A percentile compares a stretch with the other conserved stretches of the same genome.
Conservation (phyloP, 2,888 invertebrate species). For the Latrodectus hesperus region DNA sequence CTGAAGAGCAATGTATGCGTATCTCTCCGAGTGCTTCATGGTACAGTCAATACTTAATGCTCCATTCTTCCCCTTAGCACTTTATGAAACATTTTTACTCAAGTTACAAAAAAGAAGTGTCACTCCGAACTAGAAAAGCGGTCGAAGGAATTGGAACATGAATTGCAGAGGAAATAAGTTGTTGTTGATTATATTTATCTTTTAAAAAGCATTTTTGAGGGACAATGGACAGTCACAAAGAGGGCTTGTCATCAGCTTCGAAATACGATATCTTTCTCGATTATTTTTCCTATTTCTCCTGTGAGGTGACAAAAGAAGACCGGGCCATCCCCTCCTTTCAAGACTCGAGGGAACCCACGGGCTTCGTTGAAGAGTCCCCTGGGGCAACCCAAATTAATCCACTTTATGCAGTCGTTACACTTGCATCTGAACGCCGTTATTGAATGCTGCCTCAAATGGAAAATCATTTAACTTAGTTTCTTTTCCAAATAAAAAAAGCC, state of each 20-base stretch:
- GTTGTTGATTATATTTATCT: slow-evolving; percentile 54
- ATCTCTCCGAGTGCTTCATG: no score
- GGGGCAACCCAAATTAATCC: slow-evolving; percentile 63
- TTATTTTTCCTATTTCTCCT: not conserved
- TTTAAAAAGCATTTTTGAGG: slow-evolving; percentile 37
- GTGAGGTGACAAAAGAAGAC: slow-evolving; percentile 10
- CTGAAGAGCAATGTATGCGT: no score
- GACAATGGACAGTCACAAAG: slow-evolving; percentile 50
- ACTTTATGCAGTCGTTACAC: slow-evolving; percentile 63
- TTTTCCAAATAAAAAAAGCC: no score
- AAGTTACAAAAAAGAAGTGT: slow-evolving; percentile 15
- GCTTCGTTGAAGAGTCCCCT: slow-evolving; percentile 26
- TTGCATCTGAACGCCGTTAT: slow-evolving; percentile 20
- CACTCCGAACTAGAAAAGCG: not conserved
- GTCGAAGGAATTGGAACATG: not conserved
- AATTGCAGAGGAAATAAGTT: slow-evolving; percentile 47
- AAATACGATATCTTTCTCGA: slow-evolving; percentile 54
- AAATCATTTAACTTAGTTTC: no score
- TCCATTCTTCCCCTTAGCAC: slow-evolving; percentile 5
- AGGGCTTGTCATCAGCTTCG: slow-evolving; percentile 45
- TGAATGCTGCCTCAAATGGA: not conserved
- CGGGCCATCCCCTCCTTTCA: not conserved
- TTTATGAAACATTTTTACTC: slow-evolving; percentile 47
- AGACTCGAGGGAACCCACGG: slow-evolving; percentile 40
- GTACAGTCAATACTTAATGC: no score